Base-by-base conservation (phyloP, 2,113 vertebrate genomes). In the Alaudala cheleensis region DNA sequence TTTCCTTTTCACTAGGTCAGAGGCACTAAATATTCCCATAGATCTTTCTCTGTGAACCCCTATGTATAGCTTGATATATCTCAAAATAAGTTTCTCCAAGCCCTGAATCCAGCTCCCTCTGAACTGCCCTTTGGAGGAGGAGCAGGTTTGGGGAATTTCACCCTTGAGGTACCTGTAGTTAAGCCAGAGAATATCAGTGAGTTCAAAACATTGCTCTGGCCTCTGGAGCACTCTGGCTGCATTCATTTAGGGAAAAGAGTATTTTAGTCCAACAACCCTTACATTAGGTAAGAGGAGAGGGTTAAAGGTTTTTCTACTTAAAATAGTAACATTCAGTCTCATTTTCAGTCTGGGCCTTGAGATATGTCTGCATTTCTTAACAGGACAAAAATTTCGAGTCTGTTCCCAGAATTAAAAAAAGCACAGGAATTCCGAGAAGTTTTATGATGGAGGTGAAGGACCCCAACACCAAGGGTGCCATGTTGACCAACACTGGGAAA, bases 371-470 rank as follows among this genome's bases (percentile, higher is more conserved):
- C 19, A 6, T 86, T 85, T 90, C 80, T 66, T 39, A 83, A 95
- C 97, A 99, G 99, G 99, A 99, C 96, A 99, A 99, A 98, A 99
- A 98, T 85, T 98, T 98, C 42, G 99, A 99, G 96, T 98, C 98
- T 53, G 98, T 98, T 72, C 98, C 98, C 89, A 98, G 98, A 93
- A 99, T 99, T 77, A 99, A 99, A 97, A 99, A 99, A 95, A 99
- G 99, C 96, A 99, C 99, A 22, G 99, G 99, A 40, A 99, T 99
- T 95, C 99, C 99, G 57, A 98, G 99, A 14, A 99, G 99, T 97
- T 99, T 99, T 93, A 99, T 99, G 99, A 98, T 99, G 93, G 99
- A 99, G 94, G 99, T 99, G 93, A 98, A 99, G 28, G 99, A 99
- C 91, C 99, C 99, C 51, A 99, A 97, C 81, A 99, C 99, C 20